Evolutionary conservation across 2,797 vertebrate genomes (phyloP).

Genomic region (Nannoperca obscura): DNA sequence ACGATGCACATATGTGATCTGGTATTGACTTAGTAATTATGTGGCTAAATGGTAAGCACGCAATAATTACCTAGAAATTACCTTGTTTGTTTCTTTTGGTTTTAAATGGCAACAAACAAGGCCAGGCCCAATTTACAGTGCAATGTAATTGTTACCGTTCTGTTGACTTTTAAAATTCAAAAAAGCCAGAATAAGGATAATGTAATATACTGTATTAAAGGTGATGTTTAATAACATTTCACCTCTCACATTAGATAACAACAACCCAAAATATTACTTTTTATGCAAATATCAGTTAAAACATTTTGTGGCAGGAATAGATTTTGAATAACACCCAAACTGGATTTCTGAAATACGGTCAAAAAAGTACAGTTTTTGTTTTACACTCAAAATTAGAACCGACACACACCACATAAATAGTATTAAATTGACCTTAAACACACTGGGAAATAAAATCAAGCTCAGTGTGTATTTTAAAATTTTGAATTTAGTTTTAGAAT

Average conservation of each 20-base stretch:
- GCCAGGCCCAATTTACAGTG: slow-evolving; percentile 63
- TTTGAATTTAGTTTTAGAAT: not conserved
- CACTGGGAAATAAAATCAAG: slow-evolving; percentile 13
- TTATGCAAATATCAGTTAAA: slow-evolving; percentile 12
- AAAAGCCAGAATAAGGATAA: not conserved
- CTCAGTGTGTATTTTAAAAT: not conserved
- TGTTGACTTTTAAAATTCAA: slow-evolving; percentile 43
- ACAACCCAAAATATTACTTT: not conserved
- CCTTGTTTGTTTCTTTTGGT: slow-evolving; percentile 80
- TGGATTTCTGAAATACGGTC: not conserved
- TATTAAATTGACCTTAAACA: not conserved
- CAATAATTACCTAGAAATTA: slow-evolving; percentile 79
- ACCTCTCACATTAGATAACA: not conserved
- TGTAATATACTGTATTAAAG: not conserved
- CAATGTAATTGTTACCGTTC: slow-evolving; percentile 41
- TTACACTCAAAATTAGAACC: not conserved
- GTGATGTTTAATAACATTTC: not conserved
- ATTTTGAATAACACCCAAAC: not conserved
- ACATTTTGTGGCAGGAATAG: not conserved
- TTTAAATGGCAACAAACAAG: slow-evolving; percentile 76
- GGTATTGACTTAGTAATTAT: slow-evolving; percentile 76
- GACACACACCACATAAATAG: not conserved
- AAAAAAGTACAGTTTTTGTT: not conserved
- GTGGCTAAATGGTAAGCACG: slow-evolving; percentile 71
- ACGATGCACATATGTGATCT: slow-evolving; percentile 74